phyloP scores from a whole-genome alignment of 2,113 vertebrate species.

The Scopus umbretta region DNA sequence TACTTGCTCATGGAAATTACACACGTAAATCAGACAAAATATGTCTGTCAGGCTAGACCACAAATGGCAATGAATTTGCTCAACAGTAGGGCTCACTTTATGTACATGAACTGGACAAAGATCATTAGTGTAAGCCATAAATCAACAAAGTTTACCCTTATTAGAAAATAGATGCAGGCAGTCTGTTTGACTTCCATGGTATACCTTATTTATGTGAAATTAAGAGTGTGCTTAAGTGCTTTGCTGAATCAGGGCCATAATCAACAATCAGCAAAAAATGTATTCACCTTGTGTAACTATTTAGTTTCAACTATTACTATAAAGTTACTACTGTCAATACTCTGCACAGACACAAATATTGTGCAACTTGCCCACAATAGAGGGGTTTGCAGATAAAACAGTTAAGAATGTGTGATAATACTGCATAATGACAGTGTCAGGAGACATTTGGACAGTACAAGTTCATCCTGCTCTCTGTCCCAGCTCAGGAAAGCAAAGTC shows the following conservation, averaged over 20 bases:
- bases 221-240: slow-evolving; percentile 31
- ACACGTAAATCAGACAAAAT: neutral
- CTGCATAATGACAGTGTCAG: neutral
- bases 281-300: neutral
- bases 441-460: neutral
- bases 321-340: neutral
- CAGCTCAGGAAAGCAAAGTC: neutral
- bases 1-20: neutral
- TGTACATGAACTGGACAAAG: neutral
- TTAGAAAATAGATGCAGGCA: neutral
- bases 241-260: slow-evolving; percentile 38
- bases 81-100: neutral
- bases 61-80: neutral
- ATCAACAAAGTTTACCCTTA: neutral
- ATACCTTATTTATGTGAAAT: neutral
- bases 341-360: neutral
- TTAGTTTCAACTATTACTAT: neutral
- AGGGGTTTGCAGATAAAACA: neutral
- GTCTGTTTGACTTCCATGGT: neutral
- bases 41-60: neutral
- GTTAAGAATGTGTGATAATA: neutral
- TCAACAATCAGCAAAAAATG: neutral
- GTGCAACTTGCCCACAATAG: neutral
- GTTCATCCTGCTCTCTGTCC: neutral
- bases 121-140: neutral